Evolutionary conservation across 2,113 vertebrate species (phyloP).

Genomic region (Phalacrocorax carbo): DNA sequence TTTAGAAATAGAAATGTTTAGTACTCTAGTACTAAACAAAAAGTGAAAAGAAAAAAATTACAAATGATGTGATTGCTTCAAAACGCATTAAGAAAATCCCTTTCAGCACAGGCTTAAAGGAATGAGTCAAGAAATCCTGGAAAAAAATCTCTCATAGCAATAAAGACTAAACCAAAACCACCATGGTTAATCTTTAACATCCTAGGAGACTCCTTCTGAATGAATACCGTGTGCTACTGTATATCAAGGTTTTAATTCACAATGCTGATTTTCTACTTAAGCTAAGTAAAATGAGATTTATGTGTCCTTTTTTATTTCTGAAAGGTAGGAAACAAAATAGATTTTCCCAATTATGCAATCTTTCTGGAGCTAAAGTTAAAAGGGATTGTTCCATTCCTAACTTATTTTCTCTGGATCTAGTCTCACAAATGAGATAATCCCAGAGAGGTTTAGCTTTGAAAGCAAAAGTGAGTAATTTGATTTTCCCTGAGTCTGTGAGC

Average conservation of each 20-base stretch:
- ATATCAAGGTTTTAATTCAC: not conserved
- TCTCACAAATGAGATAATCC: slow-evolving; percentile 57
- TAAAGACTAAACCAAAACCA: slow-evolving; percentile 35
- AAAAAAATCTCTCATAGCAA: slow-evolving; percentile 15
- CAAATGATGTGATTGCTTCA: not conserved
- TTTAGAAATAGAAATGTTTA: not conserved
- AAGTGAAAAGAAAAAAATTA: not conserved
- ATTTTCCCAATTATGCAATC: not conserved
- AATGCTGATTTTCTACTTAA: not conserved
- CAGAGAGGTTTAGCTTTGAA: slow-evolving; percentile 22
- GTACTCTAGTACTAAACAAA: not conserved
- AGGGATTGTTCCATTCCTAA: slow-evolving; percentile 1
- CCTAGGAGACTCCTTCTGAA: not conserved
- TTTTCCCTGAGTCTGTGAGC: not conserved
- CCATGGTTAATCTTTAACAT: slow-evolving; percentile 25
- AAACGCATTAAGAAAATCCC: slow-evolving; percentile 51
- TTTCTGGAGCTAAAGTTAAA: not conserved
- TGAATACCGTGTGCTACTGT: not conserved
- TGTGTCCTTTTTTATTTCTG: not conserved
- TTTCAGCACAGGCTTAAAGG: slow-evolving; percentile 37
- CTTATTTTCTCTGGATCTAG: slow-evolving; percentile 56
- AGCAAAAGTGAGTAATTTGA: not conserved
- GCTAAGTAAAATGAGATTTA: not conserved
- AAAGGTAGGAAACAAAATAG: not conserved
- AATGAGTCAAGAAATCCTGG: slow-evolving; percentile 55